These are phyloP conservation scores for Cerastis leucographa DNA, from an alignment of 2,888 invertebrate genomes.

Conservation along the genomic window DNA sequence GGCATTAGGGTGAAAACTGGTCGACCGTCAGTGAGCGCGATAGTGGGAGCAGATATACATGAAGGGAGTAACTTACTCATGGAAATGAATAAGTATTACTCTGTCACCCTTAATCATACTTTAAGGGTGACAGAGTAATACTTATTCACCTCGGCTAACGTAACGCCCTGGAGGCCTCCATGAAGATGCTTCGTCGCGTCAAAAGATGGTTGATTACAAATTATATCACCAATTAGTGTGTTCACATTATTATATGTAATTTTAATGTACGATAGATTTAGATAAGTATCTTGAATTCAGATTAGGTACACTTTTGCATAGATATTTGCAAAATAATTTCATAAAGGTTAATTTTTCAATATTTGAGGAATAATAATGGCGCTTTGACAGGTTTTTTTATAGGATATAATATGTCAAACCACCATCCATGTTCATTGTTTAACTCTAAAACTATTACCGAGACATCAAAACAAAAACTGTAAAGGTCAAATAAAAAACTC, in stretches of 20 bases:
- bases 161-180: neutral
- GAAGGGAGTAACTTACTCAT: neutral
- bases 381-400: neutral
- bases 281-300: neutral
- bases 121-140: too few species aligned
- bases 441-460: neutral
- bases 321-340: neutral
- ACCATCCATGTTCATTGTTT: neutral
- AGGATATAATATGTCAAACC: neutral
- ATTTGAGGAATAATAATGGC: neutral
- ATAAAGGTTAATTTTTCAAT: neutral
- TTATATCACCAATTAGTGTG: neutral
- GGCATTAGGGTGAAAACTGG: too few species aligned
- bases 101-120: neutral
- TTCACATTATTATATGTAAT: neutral
- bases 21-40: too few species aligned
- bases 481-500: slow-evolving; percentile 7
- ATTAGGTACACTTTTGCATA: neutral
- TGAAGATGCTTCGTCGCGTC: neutral
- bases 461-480: neutral
- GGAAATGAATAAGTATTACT: neutral
- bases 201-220: neutral
- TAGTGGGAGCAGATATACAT: neutral
- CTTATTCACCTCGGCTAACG: neutral
- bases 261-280: neutral